Conservation (phyloP, 2,113 vertebrate species). For the Vanacampus margaritifer region DNA sequence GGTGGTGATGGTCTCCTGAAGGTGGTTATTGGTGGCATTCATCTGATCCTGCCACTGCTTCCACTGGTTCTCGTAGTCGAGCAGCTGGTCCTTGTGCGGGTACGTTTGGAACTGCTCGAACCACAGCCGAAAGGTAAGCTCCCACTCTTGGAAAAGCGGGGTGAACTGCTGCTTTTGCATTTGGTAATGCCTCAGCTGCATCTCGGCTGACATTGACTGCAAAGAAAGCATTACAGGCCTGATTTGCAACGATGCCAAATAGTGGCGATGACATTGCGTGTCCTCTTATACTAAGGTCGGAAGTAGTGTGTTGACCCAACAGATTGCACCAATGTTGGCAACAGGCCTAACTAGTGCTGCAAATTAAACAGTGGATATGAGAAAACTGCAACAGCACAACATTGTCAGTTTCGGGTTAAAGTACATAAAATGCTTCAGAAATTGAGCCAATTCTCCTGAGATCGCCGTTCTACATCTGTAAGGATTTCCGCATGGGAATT, state of each 20-base stretch:
- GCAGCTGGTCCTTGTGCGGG: slow-evolving; percentile 94
- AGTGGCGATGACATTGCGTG: not conserved
- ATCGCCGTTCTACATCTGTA: too few relatives aligned
- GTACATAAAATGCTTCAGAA: too few relatives aligned
- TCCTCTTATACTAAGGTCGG: too few relatives aligned
- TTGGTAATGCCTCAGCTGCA: slow-evolving; percentile 89
- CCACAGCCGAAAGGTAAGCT: slow-evolving; percentile 87
- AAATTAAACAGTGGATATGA: too few relatives aligned
- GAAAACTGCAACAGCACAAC: too few relatives aligned
- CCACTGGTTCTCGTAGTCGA: slow-evolving; percentile 95
- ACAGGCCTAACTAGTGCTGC: too few relatives aligned
- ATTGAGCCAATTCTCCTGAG: too few relatives aligned
- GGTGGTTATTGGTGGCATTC: slow-evolving; percentile 86
- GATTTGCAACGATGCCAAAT: not conserved
- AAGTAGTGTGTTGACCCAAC: too few relatives aligned
- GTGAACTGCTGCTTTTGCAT: slow-evolving; percentile 88
- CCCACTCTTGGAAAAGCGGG: slow-evolving; percentile 90
- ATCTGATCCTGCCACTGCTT: slow-evolving; percentile 97
- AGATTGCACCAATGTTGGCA: too few relatives aligned
- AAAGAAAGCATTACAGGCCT: slow-evolving; percentile 22
- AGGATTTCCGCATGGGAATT: too few relatives aligned
- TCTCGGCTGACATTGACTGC: slow-evolving; percentile 86
- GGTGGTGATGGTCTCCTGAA: slow-evolving; percentile 85
- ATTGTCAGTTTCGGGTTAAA: too few relatives aligned
- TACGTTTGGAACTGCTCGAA: slow-evolving; percentile 90